Evolutionary conservation across 1,140 invertebrate genomes (phyloP).

Genomic region (Streblospio benedicti): DNA sequence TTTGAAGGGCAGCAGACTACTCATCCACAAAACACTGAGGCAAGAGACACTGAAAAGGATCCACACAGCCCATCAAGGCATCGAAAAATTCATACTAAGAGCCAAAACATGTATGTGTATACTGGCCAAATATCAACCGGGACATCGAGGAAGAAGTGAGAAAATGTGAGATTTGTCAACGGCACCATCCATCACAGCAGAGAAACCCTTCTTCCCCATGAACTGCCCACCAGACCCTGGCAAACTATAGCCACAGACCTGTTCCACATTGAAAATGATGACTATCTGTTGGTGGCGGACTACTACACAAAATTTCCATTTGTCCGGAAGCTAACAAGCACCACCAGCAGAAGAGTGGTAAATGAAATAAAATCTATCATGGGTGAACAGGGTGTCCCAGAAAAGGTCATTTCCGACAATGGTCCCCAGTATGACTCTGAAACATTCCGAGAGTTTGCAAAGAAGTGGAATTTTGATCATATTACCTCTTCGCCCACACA

Average conservation of each 20-base stretch:
- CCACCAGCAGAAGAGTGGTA: not conserved
- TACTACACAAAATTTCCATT: not conserved
- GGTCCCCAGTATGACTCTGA: not conserved
- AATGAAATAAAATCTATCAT: not conserved
- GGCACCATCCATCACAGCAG: not conserved
- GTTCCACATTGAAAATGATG: not conserved
- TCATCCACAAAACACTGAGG: not conserved
- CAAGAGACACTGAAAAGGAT: not conserved
- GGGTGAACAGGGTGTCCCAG: not conserved
- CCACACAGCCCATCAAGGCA: not conserved
- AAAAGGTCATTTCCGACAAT: not conserved
- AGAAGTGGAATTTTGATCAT: not conserved
- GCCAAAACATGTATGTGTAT: not conserved
- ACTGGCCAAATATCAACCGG: not conserved
- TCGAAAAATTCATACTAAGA: not conserved
- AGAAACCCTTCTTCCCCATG: not conserved
- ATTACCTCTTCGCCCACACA: not conserved
- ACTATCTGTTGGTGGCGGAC: not conserved
- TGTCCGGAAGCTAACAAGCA: not conserved
- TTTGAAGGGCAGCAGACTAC: not conserved
- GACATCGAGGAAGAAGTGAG: not conserved
- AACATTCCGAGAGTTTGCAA: not conserved
- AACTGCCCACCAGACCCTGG: constrained; percentile 18
- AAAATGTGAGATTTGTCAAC: not conserved
- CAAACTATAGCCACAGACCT: constrained; percentile 25